Conservation (phyloP, 2,797 vertebrate species). For the Lepilemur septentrionalis region DNA sequence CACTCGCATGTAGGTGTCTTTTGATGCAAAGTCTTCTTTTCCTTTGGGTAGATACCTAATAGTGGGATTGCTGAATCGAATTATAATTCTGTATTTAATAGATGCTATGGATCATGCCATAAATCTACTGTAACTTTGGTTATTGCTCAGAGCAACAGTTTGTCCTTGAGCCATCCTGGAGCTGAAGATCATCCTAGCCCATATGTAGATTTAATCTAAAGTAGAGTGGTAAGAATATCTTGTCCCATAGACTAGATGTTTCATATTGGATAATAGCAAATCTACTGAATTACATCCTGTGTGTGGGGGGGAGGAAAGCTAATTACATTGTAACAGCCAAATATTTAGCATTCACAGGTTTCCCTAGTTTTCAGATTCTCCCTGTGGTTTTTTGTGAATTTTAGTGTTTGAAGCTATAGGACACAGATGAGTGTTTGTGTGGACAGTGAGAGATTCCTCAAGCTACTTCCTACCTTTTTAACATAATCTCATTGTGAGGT, state of each 20-base stretch:
- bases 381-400: neutral
- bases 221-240: neutral
- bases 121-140: neutral
- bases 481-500: neutral
- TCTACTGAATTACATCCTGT: neutral
- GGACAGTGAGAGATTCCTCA: neutral
- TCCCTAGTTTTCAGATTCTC: neutral
- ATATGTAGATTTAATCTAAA: neutral
- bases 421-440: neutral
- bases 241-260: neutral
- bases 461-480: neutral
- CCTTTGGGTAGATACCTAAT: too few species aligned
- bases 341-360: neutral
- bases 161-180: neutral
- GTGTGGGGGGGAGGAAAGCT: neutral
- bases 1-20: too few species aligned
- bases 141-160: neutral
- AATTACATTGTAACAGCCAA: neutral
- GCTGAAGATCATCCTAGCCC: neutral
- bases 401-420: neutral
- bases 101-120: neutral
- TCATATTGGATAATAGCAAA: neutral
- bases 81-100: neutral
- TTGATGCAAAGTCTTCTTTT: too few species aligned
- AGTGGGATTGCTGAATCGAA: too few species aligned